phyloP scores from a whole-genome alignment of 2,113 vertebrate species.

The Hippocampus zosterae region DNA sequence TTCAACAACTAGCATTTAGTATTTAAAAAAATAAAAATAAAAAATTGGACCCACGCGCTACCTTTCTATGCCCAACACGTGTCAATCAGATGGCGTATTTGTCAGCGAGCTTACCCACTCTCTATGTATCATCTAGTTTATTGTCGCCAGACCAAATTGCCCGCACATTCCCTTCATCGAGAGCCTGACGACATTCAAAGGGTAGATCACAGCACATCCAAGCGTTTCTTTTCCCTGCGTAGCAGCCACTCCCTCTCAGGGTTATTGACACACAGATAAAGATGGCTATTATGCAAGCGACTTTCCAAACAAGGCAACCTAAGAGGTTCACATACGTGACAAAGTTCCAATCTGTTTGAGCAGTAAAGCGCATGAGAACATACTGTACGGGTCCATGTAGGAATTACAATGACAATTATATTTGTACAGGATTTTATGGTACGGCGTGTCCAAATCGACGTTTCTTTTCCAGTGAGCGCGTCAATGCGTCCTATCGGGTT shows the following conservation, averaged over 20 bases:
- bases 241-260: conserved; percentile 28
- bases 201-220: conserved; percentile 5
- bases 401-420: not conserved
- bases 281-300: conserved; percentile 21
- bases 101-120: not conserved
- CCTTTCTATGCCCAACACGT: not conserved
- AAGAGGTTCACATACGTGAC: conserved; percentile 11
- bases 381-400: not conserved
- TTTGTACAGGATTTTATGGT: not conserved
- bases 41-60: not conserved
- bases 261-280: conserved; percentile 41
- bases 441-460: not conserved
- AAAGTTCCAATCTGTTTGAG: conserved; percentile 2
- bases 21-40: not conserved
- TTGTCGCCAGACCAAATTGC: not conserved
- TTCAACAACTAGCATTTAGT: too few species aligned
- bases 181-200: not conserved
- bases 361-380: not conserved
- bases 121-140: not conserved
- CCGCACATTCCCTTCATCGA: not conserved
- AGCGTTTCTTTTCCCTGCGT: conserved; percentile 2
- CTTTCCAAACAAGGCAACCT: conserved; percentile 28
- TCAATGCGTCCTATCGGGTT: conserved; percentile 11
- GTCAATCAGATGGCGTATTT: not conserved
- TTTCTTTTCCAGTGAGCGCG: not conserved